phyloP scores from a whole-genome alignment of 2,113 vertebrate species.

The Salvelinus sp. region DNA sequence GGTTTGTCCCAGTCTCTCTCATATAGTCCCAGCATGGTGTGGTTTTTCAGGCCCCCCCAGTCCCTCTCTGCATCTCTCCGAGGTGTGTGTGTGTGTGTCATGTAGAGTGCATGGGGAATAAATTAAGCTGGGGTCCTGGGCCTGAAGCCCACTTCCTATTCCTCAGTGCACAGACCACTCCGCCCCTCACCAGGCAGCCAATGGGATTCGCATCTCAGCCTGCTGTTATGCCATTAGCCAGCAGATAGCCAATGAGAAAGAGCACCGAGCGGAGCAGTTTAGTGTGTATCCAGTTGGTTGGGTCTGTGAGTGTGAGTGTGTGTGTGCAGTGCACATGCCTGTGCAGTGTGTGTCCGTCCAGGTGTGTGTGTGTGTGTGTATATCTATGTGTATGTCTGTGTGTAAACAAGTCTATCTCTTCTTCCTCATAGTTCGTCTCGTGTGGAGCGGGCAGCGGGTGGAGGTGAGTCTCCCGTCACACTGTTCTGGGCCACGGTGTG shows the following conservation, averaged over 20 bases:
- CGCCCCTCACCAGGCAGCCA: slow-evolving; percentile 31
- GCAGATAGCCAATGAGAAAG: slow-evolving; percentile 17
- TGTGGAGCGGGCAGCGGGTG: slow-evolving; percentile 67
- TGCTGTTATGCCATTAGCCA: slow-evolving; percentile 44
- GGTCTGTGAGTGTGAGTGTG: background rate
- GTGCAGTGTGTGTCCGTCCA: background rate
- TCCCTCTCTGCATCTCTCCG: background rate
- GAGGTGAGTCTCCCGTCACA: slow-evolving; percentile 77
- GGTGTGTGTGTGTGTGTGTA: slow-evolving; percentile 1
- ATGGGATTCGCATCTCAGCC: slow-evolving; percentile 43
- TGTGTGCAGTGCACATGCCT: background rate
- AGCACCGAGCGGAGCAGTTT: background rate
- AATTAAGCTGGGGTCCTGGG: slow-evolving; percentile 44
- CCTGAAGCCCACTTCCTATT: slow-evolving; percentile 17
- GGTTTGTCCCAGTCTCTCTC: slow-evolving; percentile 6
- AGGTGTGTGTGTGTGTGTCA: background rate
- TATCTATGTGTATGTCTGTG: background rate
- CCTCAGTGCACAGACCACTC: slow-evolving; percentile 10
- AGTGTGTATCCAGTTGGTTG: background rate
- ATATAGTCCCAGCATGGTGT: background rate
- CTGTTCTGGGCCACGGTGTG: slow-evolving; percentile 83
- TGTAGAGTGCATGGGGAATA: slow-evolving; percentile 46
- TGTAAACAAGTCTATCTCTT: background rate
- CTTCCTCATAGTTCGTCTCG: slow-evolving; percentile 87
- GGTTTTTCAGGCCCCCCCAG: background rate